Evolutionary conservation across 2,888 invertebrate species (phyloP).

Genomic region (Metellina segmentata): DNA sequence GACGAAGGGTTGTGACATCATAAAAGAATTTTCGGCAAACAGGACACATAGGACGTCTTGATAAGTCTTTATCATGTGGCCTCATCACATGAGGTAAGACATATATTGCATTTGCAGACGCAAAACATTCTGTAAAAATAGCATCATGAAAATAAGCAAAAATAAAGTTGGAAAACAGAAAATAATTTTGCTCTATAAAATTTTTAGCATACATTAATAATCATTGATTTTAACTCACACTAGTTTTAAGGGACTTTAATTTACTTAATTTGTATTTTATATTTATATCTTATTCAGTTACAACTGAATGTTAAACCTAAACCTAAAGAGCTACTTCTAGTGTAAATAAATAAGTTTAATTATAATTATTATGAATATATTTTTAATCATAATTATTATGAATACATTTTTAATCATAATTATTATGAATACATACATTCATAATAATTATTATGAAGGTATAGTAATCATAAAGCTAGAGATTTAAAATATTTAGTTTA

Average conservation of each 20-base stretch:
- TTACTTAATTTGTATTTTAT: too few relatives aligned
- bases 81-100: slow-evolving; percentile 65
- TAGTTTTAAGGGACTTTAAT: background rate
- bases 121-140: slow-evolving; percentile 65
- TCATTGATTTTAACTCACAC: background rate
- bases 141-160: slow-evolving; percentile 20
- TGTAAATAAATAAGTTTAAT: too few relatives aligned
- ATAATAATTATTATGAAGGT: too few relatives aligned
- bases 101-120: slow-evolving; percentile 59
- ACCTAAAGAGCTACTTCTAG: too few relatives aligned
- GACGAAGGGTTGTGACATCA: slow-evolving; percentile 72
- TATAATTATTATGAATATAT: too few relatives aligned
- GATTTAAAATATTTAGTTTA: too few relatives aligned
- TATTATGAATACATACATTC: too few relatives aligned
- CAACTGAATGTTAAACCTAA: too few relatives aligned
- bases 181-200: background rate
- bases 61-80: slow-evolving; percentile 52
- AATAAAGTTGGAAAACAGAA: background rate
- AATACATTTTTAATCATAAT: too few relatives aligned
- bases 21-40: slow-evolving; percentile 76
- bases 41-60: slow-evolving; percentile 71
- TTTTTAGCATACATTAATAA: background rate
- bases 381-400: too few relatives aligned
- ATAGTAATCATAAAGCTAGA: too few relatives aligned
- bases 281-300: too few relatives aligned